A percentile compares a stretch with the other conserved stretches of the same genome.
Conservation (phyloP, 2,797 vertebrate genomes). For the Squalus acanthias region DNA sequence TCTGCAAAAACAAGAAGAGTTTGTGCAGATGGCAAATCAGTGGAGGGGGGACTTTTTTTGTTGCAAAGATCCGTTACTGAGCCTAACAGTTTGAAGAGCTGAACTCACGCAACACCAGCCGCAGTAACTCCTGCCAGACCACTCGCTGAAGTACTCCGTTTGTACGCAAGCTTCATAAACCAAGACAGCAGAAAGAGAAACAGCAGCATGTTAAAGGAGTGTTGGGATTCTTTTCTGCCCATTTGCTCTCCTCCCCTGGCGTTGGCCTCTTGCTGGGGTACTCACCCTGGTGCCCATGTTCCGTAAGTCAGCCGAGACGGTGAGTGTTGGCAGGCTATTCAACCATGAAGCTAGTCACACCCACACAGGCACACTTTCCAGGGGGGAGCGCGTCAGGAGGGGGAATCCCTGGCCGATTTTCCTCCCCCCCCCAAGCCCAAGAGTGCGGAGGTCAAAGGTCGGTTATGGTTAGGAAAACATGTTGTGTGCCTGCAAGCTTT, state of each 20-base stretch:
- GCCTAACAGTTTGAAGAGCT: background rate
- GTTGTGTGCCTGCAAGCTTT: background rate
- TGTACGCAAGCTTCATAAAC: background rate
- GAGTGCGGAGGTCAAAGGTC: background rate
- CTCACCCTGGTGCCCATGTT: background rate
- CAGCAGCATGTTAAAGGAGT: background rate
- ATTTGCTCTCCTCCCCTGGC: background rate
- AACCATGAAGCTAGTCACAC: background rate
- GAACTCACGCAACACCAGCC: background rate
- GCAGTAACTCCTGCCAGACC: background rate
- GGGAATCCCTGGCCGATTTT: background rate
- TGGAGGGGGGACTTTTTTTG: background rate
- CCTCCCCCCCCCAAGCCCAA: background rate
- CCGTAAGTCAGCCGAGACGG: background rate
- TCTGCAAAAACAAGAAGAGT: background rate
- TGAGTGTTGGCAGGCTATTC: background rate
- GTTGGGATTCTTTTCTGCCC: background rate
- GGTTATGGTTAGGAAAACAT: background rate
- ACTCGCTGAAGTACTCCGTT: background rate
- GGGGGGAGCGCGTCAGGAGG: background rate
- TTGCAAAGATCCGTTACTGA: background rate
- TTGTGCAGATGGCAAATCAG: background rate
- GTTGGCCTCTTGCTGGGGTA: background rate
- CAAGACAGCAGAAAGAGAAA: background rate
- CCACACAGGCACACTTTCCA: background rate